Evolutionary conservation across 2,888 invertebrate species (phyloP), one percentile per base, ranked within the genome.

Genomic region (Xylophagus ater): DNA sequence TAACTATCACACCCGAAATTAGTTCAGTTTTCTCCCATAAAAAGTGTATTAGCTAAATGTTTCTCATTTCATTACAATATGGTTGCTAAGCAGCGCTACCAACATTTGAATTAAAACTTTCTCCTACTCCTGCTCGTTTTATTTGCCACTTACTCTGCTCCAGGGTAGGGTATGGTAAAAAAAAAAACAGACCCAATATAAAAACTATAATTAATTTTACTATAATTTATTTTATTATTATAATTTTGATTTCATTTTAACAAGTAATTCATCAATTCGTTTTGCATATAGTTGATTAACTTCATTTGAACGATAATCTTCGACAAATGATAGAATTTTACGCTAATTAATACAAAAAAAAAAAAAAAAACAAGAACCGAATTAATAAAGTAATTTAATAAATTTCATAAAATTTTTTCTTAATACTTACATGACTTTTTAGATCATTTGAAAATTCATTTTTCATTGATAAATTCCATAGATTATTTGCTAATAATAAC

Each of bases 391-490:
- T 14, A 18, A 36, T n/a, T 28, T 35, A 9, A 10, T 14, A 33
- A 12, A 34, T 15, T 29, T 24, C 5, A 6, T 33, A 23, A 24
- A 10, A 29, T 19, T 9, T n/a, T 4, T 17, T 20, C 17, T 36
- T 13, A 21, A n/a, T 34, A 53, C 54, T 60, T 58, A 69, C 69
- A 47, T 59, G 60, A 17, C 66, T 50, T 58, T 73, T 74, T 4
- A 59, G 55, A 56, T 81, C 78, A 14, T 69, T 53, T 20, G 64
- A 65, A 4, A 67, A 60, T 37, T 62, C 60, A 53, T 77, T 68
- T 61, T 82, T 87, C 48, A 78, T 74, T 13, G 81, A 74, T 47
- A 90, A 66, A 54, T 77, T 73, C 89, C 90, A 92, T 29, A 93
- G 67, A 62, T 89, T 89, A 0, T 74, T 57, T 1, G 85, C 83